Evolutionary conservation across 2,113 vertebrate species (phyloP), one percentile per base, ranked within the genome.

Genomic region (Crocuta crocuta): DNA sequence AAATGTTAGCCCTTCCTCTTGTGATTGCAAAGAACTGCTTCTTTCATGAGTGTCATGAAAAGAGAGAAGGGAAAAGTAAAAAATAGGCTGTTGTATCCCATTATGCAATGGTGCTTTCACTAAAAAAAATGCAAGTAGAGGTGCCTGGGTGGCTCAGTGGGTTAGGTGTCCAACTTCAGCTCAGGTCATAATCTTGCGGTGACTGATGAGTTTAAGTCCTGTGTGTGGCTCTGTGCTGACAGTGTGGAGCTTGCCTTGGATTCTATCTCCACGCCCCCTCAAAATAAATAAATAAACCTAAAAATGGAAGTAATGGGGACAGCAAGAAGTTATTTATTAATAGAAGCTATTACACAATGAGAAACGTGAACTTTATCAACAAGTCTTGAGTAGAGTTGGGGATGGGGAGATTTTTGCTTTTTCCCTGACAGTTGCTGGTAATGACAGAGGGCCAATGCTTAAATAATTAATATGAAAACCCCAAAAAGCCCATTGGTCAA

Each of bases 311-410:
- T 71, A 97, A 84, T 31, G 58, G 26, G 13, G 55, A 66, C 24
- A 66, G n/a, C 33, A 65, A 91, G 84, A 93, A 96, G 43, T 87
- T 35, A 71, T 24, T 89, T 76, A 91, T 89, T 53, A 85, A 71
- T 21, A 74, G 65, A 79, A 55, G 70, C 17, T 39, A 61, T 74
- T 31, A 70, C 7, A 95, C n/a, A 39, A 39, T 89, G 35, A 68
- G 31, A 63, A 94, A 50, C 61, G 19, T 31, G 35, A 91, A 0
- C 0, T 61, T 91, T 94, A 61, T 74, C 13, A 61, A 39, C 80
- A 92, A 92, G n/a, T 90, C 53, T 35, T 61, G 33, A 87, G n/a
- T 15, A 83, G 96, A 48, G 50, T 50, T 65, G 26, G 23, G 17
- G 24, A 35, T 53, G 23, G 21, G 16, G 11, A 85, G 65, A 78